Evolutionary conservation across 2,113 vertebrate genomes (phyloP), one percentile per base, ranked within the genome.

Genomic region (Bubo blakistoni): DNA sequence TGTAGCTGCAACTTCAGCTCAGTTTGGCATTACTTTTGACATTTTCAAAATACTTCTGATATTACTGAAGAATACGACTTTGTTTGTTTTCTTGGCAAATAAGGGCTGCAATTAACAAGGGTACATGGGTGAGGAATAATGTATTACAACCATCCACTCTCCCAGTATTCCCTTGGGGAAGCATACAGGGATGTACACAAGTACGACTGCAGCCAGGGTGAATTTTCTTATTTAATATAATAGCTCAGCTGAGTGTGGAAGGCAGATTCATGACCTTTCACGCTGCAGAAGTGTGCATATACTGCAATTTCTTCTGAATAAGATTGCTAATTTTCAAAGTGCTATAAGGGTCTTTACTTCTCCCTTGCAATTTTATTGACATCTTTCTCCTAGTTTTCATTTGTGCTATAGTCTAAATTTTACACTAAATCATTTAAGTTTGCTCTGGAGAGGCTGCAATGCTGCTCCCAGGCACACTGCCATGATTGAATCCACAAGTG

Each of bases 311-410:
- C 88, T 95, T 77, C 55, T 72, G 55, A 94, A 89, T 86, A 96
- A 93, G 71, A 82, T 32, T 94, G 59, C 78, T 90, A 94, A 93
- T 80, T 95, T 93, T 95, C 88, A 92, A 86, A 93, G 83, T 96
- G 90, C 89, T 95, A 74, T 29, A 85, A 81, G 88, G 86, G 82
- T 95, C 81, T 94, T 92, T 96, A 76, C 81, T 94, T 97, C 83
- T 94, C n/a, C 70, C 85, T 93, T 94, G 81, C 84, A 97, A 92
- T 97, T 97, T 95, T 97, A 97, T 96, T 97, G 96, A 95, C 71
- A 87, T 92, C 96, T 97, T 96, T 97, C 78, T 93, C 66, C 74
- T 95, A 49, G 51, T 93, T 96, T 98, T 95, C 87, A 94, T 95
- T 96, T 91, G 83, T 92, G 66, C 83, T 90, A 46, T 69, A 91